These are phyloP conservation scores for Anagyrus pseudococci DNA, from an alignment of 2,888 invertebrate species.

Conservation along the genomic window DNA sequence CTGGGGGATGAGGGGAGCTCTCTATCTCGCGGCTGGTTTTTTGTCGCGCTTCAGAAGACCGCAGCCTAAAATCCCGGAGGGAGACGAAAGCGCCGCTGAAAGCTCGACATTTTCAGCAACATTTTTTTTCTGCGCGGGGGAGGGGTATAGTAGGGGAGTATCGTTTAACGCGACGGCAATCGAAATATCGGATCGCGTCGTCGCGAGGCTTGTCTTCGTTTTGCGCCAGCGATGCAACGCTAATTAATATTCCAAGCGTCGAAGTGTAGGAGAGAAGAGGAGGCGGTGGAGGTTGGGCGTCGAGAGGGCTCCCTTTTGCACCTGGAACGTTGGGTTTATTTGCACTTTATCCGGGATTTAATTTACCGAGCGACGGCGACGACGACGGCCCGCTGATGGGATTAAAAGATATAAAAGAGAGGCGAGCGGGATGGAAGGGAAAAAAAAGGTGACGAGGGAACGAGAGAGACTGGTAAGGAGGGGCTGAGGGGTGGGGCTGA, in stretches of 20 bases:
- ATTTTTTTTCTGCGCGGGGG: slow-evolving; percentile 7
- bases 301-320: too few species aligned
- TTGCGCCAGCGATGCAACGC: slow-evolving; percentile 8
- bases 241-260: slow-evolving; percentile 37
- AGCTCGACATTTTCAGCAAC: slow-evolving; percentile 31
- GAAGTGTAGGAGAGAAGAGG: neutral
- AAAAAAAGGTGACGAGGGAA: slow-evolving; percentile 5
- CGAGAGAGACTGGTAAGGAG: slow-evolving; percentile 29
- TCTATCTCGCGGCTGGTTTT: neutral
- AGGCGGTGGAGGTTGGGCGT: too few species aligned
- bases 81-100: slow-evolving; percentile 17
- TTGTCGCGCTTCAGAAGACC: neutral
- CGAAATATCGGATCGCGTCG: too few species aligned
- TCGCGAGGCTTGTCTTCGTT: too few species aligned
- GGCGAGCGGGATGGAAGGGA: slow-evolving; percentile 15
- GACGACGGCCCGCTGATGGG: slow-evolving; percentile 47
- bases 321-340: too few species aligned
- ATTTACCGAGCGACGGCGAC: slow-evolving; percentile 57
- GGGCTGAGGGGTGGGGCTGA: neutral
- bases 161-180: neutral
- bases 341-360: slow-evolving; percentile 61
- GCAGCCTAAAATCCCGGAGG: slow-evolving; percentile 27
- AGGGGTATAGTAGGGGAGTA: too few species aligned
- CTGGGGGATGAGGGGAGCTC: too few species aligned
- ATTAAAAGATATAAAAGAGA: slow-evolving; percentile 46